Base-by-base conservation (phyloP, 2,888 invertebrate genomes). In the Smittia sp. region DNA sequence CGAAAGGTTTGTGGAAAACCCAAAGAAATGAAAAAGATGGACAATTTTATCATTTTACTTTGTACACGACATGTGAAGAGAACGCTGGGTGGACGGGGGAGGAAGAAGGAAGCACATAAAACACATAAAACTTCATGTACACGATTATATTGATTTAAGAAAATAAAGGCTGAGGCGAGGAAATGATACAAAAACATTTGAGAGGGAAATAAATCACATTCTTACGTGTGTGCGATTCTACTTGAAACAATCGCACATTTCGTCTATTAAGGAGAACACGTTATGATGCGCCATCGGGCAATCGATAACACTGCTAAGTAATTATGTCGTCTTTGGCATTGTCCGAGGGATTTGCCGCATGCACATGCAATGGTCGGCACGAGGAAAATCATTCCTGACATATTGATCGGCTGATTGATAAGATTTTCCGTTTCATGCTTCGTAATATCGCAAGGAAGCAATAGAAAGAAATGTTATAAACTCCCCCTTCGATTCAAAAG, bases 21-120 rank as follows among this genome's bases (percentile, higher is more conserved):
- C 25, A 9, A 65, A 24, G 25, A 65, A 65, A 65, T 58, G 15
- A 24, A 32, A 65, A 32, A 54, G 38, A 72, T 62, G 72, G 72
- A 72, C 72, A 72, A 62, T 72, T 72, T 72, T 72, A 72, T 72
- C 72, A 72, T 72, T 62, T 62, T 22, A 72, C 72, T 72, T 67
- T 67, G 67, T 67, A 22, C 22, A 67, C 11, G 24, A 67, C 65
- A 65, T 22, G 25, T 22, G 32, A 66, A 66, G 32, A 32, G 38
- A 7, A 15, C 32, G 11, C 20, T 20, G 66, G 25, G n/a, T 11
- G n/a, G 62, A 63, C 25, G 9, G 25, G 58, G 15, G 62, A 22
- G 22, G 13, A 20, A 39, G 15, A 38, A 65, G 38, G 32, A 18
- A 6, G 32, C 18, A 32, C 32, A 32, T 15, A 15, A 32, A 69